Percentiles rank a stretch among this genome's conserved stretches.
Evolutionary conservation across 2,888 invertebrate species (phyloP).

Genomic region (Hemaris fuciformis): DNA sequence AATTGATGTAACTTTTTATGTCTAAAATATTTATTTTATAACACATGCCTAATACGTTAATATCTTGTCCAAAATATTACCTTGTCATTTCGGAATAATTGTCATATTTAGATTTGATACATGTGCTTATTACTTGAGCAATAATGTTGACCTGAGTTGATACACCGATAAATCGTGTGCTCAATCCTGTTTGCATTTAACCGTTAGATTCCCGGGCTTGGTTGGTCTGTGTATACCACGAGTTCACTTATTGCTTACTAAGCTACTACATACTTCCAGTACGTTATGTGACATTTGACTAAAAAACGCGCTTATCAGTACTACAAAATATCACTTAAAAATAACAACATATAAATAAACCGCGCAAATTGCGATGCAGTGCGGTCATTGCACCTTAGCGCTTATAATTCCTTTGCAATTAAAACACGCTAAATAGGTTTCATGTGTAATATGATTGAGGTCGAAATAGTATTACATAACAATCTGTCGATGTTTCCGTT

Average conservation of each 20-base stretch:
- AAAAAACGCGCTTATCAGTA: background rate
- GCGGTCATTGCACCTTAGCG: slow-evolving; percentile 24
- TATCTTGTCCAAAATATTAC: no score
- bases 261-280: background rate
- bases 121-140: slow-evolving; percentile 16
- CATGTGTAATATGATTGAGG: background rate
- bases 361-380: background rate
- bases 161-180: slow-evolving; percentile 32
- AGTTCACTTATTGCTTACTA: background rate
- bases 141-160: slow-evolving; percentile 28
- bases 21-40: no score
- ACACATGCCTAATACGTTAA: no score
- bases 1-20: no score
- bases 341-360: background rate
- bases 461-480: background rate
- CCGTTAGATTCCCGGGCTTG: slow-evolving; percentile 56
- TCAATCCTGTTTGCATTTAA: slow-evolving; percentile 39
- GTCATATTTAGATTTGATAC: background rate
- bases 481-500: background rate
- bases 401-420: slow-evolving; percentile 21
- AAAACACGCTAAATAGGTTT: slow-evolving; percentile 16
- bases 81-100: background rate
- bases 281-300: background rate
- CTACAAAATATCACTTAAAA: background rate
- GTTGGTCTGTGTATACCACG: slow-evolving; percentile 27